phyloP scores from a whole-genome alignment of 2,888 invertebrate genomes.

The Eupithecia abbreviata region DNA sequence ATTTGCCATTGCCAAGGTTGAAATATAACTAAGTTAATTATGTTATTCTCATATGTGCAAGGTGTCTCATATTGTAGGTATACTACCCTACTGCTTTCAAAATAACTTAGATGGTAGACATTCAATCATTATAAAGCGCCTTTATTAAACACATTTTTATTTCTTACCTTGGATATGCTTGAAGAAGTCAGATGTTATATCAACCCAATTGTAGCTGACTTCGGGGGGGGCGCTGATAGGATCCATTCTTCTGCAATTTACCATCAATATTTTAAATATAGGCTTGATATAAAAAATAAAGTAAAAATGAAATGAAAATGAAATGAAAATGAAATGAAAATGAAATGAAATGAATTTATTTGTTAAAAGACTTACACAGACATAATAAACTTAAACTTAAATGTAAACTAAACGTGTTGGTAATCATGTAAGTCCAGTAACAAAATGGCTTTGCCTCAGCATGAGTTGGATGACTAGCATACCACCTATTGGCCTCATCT shows the following conservation, averaged over 20 bases:
- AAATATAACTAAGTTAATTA: not conserved
- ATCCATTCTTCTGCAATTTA: conserved; percentile 71
- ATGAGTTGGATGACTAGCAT: too few species aligned
- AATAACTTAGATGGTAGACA: not conserved
- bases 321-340: too few species aligned
- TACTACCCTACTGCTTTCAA: not conserved
- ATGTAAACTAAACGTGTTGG: too few species aligned
- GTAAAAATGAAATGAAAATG: too few species aligned
- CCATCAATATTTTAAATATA: not conserved
- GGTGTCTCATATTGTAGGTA: not conserved
- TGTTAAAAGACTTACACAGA: too few species aligned
- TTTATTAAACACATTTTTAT: not conserved
- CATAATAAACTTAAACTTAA: too few species aligned
- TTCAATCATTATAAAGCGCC: not conserved
- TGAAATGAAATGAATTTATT: too few species aligned
- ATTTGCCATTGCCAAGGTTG: not conserved
- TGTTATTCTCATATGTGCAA: not conserved
- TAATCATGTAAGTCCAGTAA: too few species aligned
- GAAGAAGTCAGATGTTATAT: conserved; percentile 84
- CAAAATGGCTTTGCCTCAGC: too few species aligned
- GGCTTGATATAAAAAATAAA: not conserved
- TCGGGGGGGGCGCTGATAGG: conserved; percentile 70
- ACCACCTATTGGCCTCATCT: too few species aligned
- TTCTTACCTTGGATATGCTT: conserved; percentile 74
- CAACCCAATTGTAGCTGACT: conserved; percentile 86